Conservation (phyloP, 2,888 invertebrate genomes). For the Acrobasis repandana region DNA sequence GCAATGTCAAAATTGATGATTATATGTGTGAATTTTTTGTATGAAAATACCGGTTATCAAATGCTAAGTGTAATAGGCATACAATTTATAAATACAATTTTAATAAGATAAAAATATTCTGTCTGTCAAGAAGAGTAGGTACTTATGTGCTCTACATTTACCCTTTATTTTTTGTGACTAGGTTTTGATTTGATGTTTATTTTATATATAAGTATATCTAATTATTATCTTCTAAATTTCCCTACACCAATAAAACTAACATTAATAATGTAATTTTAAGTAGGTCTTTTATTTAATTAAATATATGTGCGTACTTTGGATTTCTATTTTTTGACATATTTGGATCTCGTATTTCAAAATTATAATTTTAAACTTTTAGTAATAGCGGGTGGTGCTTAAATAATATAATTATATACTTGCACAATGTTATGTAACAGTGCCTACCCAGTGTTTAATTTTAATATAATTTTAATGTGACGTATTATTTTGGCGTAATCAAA, state of each 20-base stretch:
- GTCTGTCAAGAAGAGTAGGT: not conserved
- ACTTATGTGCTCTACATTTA: not conserved
- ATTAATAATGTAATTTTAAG: slow-evolving; percentile 59
- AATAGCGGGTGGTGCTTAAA: slow-evolving; percentile 78
- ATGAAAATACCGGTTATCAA: too few relatives aligned
- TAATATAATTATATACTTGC: slow-evolving; percentile 47
- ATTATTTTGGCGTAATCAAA: slow-evolving; percentile 70
- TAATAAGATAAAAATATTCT: not conserved
- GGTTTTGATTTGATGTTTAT: not conserved
- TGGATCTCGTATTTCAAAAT: slow-evolving; percentile 69
- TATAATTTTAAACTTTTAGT: slow-evolving; percentile 53
- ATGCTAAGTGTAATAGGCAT: too few relatives aligned
- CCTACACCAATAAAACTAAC: slow-evolving; percentile 33
- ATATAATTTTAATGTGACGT: slow-evolving; percentile 49
- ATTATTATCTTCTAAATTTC: not conserved
- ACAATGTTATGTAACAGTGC: slow-evolving; percentile 49
- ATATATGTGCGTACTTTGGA: slow-evolving; percentile 51
- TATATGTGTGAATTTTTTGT: too few relatives aligned
- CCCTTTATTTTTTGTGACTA: not conserved
- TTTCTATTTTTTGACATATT: slow-evolving; percentile 51
- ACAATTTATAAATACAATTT: not conserved
- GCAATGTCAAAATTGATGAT: too few relatives aligned
- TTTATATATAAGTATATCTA: not conserved
- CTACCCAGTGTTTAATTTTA: slow-evolving; percentile 55
- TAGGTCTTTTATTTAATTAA: slow-evolving; percentile 62